Evolutionary conservation across 2,113 vertebrate genomes (phyloP).

Genomic region (Pristiophorus japonicus): DNA sequence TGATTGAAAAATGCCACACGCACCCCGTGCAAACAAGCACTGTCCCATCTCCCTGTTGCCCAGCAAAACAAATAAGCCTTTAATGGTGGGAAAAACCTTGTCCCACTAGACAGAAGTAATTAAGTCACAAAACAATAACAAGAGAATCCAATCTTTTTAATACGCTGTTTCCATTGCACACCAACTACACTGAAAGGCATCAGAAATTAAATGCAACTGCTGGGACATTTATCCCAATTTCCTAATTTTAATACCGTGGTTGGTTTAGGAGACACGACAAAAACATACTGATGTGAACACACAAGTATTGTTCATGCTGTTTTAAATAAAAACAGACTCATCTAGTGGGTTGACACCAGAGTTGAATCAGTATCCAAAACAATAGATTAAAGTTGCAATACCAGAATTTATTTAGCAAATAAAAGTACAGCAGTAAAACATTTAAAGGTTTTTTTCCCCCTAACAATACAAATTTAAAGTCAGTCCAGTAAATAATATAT

Average conservation of each 20-base stretch:
- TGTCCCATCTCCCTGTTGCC: too few relatives aligned
- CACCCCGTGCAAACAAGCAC: background rate
- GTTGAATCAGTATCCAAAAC: background rate
- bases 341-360: too few relatives aligned
- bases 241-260: slow-evolving; percentile 1
- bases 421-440: background rate
- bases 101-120: background rate
- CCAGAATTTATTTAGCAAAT: background rate
- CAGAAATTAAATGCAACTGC: background rate
- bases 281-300: background rate
- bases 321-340: background rate
- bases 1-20: background rate
- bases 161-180: background rate
- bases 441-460: background rate
- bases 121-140: background rate
- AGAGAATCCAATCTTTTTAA: background rate
- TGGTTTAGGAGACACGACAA: background rate
- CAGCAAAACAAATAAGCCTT: background rate
- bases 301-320: background rate
- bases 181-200: background rate
- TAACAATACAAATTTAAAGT: background rate
- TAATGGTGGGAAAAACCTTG: background rate
- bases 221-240: background rate
- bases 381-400: background rate
- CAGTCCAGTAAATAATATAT: background rate